Percentiles rank a stretch among this genome's conserved stretches.
These are phyloP conservation scores for Galerucella pusilla DNA, from an alignment of 2,888 invertebrate species.

Conservation along the genomic window DNA sequence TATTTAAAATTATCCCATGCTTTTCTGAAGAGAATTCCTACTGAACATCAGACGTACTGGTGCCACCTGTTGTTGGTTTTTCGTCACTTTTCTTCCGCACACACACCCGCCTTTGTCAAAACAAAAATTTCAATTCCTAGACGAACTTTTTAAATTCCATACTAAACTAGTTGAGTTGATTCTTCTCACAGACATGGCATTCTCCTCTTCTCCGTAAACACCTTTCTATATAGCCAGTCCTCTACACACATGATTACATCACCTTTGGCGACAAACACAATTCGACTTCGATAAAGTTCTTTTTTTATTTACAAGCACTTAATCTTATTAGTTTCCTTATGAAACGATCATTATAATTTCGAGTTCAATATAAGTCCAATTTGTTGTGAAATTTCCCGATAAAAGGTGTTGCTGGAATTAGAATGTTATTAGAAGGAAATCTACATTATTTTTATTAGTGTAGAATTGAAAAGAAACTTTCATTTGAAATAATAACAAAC, in stretches of 20 bases:
- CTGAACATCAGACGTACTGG: too few species aligned
- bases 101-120: too few species aligned
- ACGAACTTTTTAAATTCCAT: not conserved
- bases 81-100: too few species aligned
- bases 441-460: too few species aligned
- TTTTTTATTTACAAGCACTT: constrained; percentile 49
- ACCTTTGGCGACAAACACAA: constrained; percentile 54
- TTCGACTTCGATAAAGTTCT: constrained; percentile 41
- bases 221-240: constrained; percentile 44
- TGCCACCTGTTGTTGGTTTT: too few species aligned
- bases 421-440: too few species aligned
- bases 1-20: too few species aligned
- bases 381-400: constrained; percentile 2
- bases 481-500: too few species aligned
- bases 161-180: constrained; percentile 34
- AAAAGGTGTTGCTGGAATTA: not conserved
- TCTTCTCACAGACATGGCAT: constrained; percentile 32
- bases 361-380: constrained; percentile 18
- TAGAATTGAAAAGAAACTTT: too few species aligned
- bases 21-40: too few species aligned
- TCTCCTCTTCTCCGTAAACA: constrained; percentile 41
- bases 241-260: constrained; percentile 50
- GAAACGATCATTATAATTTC: constrained; percentile 37
- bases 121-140: not conserved
- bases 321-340: constrained; percentile 49